These are phyloP conservation scores for Rhodophaea formosa DNA, from an alignment of 2,888 invertebrate species.

Conservation along the genomic window DNA sequence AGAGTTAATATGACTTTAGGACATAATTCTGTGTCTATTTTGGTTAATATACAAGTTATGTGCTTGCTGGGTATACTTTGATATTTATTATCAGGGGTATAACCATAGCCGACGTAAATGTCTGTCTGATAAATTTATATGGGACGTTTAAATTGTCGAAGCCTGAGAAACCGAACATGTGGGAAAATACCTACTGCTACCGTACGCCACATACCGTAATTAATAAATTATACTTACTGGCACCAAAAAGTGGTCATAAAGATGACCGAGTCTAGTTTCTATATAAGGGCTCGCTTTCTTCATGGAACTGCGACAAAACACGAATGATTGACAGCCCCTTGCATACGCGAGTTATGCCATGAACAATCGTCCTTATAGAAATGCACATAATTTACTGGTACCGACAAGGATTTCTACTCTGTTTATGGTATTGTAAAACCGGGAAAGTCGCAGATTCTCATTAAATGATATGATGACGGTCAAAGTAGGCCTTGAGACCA, in stretches of 20 bases:
- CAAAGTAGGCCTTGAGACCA: conserved; percentile 11
- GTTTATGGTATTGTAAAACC: conserved; percentile 19
- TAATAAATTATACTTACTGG: conserved; percentile 13
- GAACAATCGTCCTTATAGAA: conserved; percentile 51
- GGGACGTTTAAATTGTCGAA: too few relatives aligned
- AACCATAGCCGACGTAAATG: too few relatives aligned
- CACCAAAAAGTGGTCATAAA: conserved; percentile 39
- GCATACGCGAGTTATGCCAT: conserved; percentile 53
- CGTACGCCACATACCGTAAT: not conserved
- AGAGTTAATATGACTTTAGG: too few relatives aligned
- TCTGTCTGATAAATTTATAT: too few relatives aligned
- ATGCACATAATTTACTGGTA: conserved; percentile 46
- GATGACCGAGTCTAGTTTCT: conserved; percentile 41
- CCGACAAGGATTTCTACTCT: conserved; percentile 27
- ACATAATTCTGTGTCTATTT: too few relatives aligned
- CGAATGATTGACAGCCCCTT: conserved; percentile 66
- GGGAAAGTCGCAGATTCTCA: conserved; percentile 16
- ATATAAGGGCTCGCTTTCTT: conserved; percentile 62
- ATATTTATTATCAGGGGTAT: too few relatives aligned
- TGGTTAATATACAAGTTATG: too few relatives aligned
- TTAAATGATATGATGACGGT: conserved; percentile 14
- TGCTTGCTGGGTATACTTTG: too few relatives aligned
- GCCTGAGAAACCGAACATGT: not conserved
- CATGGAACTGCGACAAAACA: conserved; percentile 56
- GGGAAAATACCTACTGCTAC: not conserved